Evolutionary conservation across 2,797 vertebrate species (phyloP).

Genomic region (Megalops cyprinoides): DNA sequence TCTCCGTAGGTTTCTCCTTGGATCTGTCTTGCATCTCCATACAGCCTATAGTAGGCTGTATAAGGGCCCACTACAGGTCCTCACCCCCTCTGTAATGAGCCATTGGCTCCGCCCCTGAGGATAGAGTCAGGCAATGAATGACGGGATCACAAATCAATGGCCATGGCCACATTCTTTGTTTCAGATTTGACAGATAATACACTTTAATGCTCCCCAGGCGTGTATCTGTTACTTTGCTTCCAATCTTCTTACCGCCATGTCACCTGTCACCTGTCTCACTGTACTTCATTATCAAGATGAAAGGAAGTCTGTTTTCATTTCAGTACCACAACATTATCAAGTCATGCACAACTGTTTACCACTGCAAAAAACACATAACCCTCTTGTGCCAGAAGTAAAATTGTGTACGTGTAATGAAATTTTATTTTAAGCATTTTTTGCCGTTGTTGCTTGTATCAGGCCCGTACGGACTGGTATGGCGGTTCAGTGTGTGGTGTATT

Average conservation of each 20-base stretch:
- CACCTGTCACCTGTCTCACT: conserved; percentile 17
- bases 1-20: no score
- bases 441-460: no score
- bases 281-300: conserved; percentile 9
- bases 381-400: no score
- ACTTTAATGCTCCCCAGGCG: conserved; percentile 21
- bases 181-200: conserved; percentile 23
- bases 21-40: no score
- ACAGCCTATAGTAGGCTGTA: no score
- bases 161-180: conserved; percentile 9
- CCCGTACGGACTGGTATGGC: no score
- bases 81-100: no score
- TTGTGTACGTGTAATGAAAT: no score
- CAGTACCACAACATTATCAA: not conserved
- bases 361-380: not conserved
- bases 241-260: conserved; percentile 7
- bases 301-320: conserved; percentile 8
- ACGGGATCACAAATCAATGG: not conserved
- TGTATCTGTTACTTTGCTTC: conserved; percentile 22
- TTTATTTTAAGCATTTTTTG: no score
- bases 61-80: no score
- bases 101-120: no score
- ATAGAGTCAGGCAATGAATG: conserved; percentile 14
- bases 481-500: no score
- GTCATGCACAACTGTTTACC: not conserved